These are phyloP conservation scores for Axis porcinus DNA, from an alignment of 2,113 vertebrate species.

Conservation along the genomic window DNA sequence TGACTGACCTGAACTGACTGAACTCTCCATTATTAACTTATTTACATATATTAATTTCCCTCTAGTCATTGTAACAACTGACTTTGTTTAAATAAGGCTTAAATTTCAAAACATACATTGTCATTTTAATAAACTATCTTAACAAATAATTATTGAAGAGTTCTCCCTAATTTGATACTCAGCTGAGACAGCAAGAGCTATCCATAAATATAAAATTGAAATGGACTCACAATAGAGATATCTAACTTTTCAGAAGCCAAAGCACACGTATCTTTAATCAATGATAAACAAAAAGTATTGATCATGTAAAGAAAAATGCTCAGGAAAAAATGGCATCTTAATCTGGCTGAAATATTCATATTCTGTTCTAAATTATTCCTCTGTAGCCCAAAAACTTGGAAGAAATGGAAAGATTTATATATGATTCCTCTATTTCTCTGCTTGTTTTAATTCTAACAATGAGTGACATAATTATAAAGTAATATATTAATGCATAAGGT, in stretches of 20 bases:
- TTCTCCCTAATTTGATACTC: neutral
- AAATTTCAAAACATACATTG: neutral
- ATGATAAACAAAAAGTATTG: neutral
- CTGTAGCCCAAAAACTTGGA: neutral
- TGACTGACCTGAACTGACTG: neutral
- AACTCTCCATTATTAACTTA: neutral
- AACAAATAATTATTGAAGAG: neutral
- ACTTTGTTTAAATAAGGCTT: neutral
- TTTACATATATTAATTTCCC: neutral
- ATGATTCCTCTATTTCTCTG: neutral
- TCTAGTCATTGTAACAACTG: neutral
- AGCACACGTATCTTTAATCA: neutral
- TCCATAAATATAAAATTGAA: neutral
- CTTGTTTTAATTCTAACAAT: neutral
- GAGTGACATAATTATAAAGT: neutral
- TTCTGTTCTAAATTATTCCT: neutral
- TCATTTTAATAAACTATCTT: neutral
- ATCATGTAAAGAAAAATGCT: neutral
- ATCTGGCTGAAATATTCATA: neutral
- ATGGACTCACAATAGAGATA: neutral
- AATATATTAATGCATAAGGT: neutral
- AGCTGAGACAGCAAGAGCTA: neutral
- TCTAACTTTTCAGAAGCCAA: neutral
- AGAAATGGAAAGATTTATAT: neutral
- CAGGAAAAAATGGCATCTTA: neutral